These are phyloP conservation scores for Frieseomelitta varia DNA, from an alignment of 1,140 invertebrate genomes.

Conservation along the genomic window DNA sequence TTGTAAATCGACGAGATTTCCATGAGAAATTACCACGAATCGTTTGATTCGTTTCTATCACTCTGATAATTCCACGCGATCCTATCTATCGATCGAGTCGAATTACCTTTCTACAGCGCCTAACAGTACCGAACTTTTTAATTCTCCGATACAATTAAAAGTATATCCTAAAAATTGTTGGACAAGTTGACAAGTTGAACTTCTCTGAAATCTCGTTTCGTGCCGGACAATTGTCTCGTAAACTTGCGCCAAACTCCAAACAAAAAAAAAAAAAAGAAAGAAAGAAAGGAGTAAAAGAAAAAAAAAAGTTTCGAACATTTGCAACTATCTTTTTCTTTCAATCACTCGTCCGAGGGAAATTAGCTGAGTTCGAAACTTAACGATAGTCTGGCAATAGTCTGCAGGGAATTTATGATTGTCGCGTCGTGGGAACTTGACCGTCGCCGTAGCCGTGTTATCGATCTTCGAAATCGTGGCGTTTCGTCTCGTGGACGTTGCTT, in stretches of 20 bases:
- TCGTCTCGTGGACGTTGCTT: background rate
- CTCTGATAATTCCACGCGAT: background rate
- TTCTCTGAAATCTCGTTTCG: background rate
- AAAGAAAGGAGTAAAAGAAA: background rate
- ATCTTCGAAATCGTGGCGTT: constrained; percentile 35
- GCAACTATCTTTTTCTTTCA: background rate
- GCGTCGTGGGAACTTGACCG: constrained; percentile 24
- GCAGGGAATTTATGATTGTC: constrained; percentile 28
- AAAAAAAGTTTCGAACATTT: constrained; percentile 1
- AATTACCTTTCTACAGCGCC: background rate
- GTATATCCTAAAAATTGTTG: background rate
- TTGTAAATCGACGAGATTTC: background rate
- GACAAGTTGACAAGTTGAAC: background rate
- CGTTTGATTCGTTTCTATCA: background rate
- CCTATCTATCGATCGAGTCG: too few species aligned
- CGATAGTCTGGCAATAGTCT: background rate
- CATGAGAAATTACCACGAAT: background rate
- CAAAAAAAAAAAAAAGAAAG: background rate
- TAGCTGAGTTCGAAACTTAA: constrained; percentile 1
- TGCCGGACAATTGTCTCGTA: background rate
- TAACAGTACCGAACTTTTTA: background rate
- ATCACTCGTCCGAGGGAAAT: background rate
- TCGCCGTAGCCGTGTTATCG: constrained; percentile 37
- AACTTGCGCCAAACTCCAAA: background rate
- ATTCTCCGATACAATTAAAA: background rate